A percentile compares a stretch with the other conserved stretches of the same genome.
phyloP scores from a whole-genome alignment of 2,797 vertebrate genomes.

The Arrhamphus sclerolepis region DNA sequence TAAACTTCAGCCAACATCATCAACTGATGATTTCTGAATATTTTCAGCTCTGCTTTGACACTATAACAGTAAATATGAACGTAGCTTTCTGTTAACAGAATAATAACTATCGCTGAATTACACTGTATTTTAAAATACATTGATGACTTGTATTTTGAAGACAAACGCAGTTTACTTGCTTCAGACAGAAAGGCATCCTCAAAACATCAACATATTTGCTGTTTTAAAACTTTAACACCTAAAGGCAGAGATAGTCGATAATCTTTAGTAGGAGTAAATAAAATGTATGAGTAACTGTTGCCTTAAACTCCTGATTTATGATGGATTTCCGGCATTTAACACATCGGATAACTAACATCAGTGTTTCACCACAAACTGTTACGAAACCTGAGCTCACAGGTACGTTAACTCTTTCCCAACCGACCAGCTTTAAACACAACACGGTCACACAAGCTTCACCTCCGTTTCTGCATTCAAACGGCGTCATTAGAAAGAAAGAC shows the following conservation, averaged over 20 bases:
- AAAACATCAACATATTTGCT: background rate
- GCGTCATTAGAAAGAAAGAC: too few species aligned
- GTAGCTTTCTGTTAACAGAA: too few species aligned
- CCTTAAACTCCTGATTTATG: background rate
- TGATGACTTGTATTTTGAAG: too few species aligned
- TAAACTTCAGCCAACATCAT: too few species aligned
- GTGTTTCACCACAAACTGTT: slow-evolving; percentile 6
- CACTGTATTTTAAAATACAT: too few species aligned
- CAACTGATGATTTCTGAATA: too few species aligned
- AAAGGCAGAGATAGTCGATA: background rate
- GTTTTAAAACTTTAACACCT: background rate
- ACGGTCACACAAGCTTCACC: background rate
- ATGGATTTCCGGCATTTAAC: slow-evolving; percentile 1
- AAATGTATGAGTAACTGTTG: background rate
- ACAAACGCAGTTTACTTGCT: too few species aligned
- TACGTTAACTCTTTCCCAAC: slow-evolving; percentile 18
- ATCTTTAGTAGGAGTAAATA: slow-evolving; percentile 8
- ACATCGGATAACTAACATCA: background rate
- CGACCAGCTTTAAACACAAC: background rate
- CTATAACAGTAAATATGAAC: too few species aligned
- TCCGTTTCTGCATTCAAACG: too few species aligned
- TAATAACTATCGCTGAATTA: too few species aligned
- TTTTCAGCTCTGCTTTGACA: too few species aligned
- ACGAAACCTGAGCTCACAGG: background rate
- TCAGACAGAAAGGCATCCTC: background rate